These are phyloP conservation scores for Malurus splendens DNA, from an alignment of 2,797 vertebrate species.

Conservation along the genomic window DNA sequence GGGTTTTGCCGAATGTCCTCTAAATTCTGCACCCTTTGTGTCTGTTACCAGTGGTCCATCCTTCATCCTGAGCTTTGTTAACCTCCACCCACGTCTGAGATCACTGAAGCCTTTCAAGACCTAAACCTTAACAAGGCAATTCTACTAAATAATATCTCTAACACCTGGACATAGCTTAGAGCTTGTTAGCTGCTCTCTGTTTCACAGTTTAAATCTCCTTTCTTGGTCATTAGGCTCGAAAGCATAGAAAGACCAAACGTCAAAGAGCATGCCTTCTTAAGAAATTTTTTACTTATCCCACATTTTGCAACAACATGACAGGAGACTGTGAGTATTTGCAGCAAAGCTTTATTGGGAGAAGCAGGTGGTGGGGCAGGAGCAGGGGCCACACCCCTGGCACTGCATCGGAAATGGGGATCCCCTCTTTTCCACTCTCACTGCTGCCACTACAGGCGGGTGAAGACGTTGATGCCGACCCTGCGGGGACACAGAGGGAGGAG, in stretches of 20 bases:
- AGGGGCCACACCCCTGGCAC: rapidly evolving
- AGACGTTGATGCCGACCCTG: not conserved
- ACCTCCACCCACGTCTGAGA: no score
- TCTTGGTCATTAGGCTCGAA: not conserved
- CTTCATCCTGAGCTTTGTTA: not conserved
- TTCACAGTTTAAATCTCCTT: not conserved
- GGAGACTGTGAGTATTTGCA: not conserved
- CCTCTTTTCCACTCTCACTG: not conserved
- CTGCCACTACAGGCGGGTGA: rapidly evolving
- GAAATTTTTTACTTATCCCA: not conserved
- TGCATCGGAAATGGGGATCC: not conserved
- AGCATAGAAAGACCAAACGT: not conserved
- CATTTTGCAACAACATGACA: rapidly evolving
- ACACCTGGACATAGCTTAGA: not conserved
- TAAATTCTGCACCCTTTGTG: not conserved
- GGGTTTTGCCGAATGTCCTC: not conserved
- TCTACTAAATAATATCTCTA: not conserved
- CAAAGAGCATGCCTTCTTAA: not conserved
- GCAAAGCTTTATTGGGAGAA: not conserved
- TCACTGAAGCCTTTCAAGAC: not conserved
- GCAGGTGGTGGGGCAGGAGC: not conserved
- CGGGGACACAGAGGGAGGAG: rapidly evolving
- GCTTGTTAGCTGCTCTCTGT: not conserved
- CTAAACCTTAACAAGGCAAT: not conserved
- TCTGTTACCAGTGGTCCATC: no score